phyloP scores from a whole-genome alignment of 2,113 vertebrate species.

The Phocoena sinus region DNA sequence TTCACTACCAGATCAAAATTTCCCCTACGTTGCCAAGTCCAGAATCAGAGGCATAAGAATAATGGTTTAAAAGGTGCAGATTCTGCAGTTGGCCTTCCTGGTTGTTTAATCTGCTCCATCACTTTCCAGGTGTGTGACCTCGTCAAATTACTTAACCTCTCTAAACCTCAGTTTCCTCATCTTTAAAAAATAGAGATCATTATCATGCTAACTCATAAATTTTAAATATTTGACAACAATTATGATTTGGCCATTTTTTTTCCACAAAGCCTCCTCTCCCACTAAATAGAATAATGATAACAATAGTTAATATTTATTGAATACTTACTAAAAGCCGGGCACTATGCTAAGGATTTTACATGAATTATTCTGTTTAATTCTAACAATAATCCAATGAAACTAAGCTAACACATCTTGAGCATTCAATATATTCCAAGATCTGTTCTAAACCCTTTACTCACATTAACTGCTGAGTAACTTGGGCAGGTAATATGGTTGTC shows the following conservation, averaged over 20 bases:
- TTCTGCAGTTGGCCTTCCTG: background rate
- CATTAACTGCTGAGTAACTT: background rate
- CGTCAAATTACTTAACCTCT: background rate
- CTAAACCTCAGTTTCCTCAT: conserved; percentile 2
- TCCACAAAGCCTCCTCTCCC: background rate
- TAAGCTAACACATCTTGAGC: background rate
- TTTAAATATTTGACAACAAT: conserved; percentile 12
- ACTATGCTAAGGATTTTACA: background rate
- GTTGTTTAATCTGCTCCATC: background rate
- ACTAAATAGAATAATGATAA: background rate
- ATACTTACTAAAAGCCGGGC: background rate
- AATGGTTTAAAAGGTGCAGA: background rate
- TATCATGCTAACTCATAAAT: background rate
- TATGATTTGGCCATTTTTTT: background rate
- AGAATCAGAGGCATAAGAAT: background rate
- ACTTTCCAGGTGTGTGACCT: background rate
- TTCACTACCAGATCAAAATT: background rate
- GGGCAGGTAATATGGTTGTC: background rate
- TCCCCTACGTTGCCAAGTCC: background rate
- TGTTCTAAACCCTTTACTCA: background rate
- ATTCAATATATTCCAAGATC: background rate
- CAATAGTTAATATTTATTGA: background rate
- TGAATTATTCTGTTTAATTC: background rate
- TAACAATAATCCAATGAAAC: background rate
- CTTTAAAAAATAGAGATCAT: background rate